Percentiles rank a stretch among this genome's conserved stretches.
These are phyloP conservation scores for Ptychobarbus kaznakovi DNA, from an alignment of 2,797 vertebrate genomes.

Conservation along the genomic window DNA sequence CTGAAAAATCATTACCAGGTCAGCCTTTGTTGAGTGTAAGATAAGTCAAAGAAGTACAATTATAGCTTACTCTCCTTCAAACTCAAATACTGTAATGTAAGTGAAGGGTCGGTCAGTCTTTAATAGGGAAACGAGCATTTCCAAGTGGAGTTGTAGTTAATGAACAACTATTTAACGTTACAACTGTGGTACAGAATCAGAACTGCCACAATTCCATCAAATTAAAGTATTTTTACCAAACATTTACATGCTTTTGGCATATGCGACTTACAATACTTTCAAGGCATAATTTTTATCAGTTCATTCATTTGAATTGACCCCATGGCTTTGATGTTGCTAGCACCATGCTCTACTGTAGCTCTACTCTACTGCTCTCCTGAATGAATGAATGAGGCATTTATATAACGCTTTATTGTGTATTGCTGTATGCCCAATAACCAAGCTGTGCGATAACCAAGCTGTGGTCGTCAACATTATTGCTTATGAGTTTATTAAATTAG, in stretches of 20 bases:
- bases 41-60: neutral
- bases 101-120: conserved; percentile 17
- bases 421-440: no score
- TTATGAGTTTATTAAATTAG: neutral
- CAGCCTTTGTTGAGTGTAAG: neutral
- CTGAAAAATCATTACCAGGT: conserved; percentile 19
- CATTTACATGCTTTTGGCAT: neutral
- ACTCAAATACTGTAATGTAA: conserved; percentile 12
- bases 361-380: neutral
- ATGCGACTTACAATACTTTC: neutral
- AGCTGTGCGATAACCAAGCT: neutral
- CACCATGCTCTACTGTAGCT: neutral
- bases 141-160: conserved; percentile 10
- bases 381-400: no score
- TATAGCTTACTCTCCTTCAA: neutral
- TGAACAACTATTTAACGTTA: neutral
- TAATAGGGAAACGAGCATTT: conserved; percentile 17
- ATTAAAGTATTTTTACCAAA: neutral
- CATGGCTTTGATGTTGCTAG: neutral
- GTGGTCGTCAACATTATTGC: neutral
- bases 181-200: neutral
- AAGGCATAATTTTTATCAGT: neutral
- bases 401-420: no score
- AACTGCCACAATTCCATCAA: neutral
- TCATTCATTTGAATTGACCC: neutral